These are phyloP conservation scores for Microcebus griseorufus DNA, from an alignment of 2,113 vertebrate species.

Conservation along the genomic window DNA sequence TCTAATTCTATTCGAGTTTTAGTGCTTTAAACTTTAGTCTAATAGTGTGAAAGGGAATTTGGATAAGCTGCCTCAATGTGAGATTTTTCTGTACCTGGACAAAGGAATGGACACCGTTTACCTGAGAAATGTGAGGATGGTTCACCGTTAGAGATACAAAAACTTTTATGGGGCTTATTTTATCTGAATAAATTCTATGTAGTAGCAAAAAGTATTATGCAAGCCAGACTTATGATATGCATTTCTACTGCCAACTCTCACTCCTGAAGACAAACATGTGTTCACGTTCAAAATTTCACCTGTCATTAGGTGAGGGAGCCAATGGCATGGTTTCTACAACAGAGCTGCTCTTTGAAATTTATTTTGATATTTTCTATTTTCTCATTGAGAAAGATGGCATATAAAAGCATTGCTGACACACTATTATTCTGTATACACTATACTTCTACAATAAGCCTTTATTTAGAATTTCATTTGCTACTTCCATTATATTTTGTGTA, in stretches of 20 bases:
- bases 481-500: neutral
- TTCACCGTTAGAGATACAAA: neutral
- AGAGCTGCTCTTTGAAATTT: neutral
- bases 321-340: neutral
- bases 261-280: neutral
- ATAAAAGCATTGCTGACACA: neutral
- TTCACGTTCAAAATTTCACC: neutral
- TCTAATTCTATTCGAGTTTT: conserved; percentile 34
- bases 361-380: neutral
- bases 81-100: neutral
- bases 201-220: neutral
- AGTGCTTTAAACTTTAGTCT: conserved; percentile 46
- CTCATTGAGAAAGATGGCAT: neutral
- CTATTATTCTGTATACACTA: neutral
- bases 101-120: neutral
- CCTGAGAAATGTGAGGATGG: neutral
- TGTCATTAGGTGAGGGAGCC: neutral
- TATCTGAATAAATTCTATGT: neutral
- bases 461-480: conserved; percentile 11
- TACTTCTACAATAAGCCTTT: neutral
- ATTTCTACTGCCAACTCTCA: neutral
- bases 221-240: neutral
- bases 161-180: neutral
- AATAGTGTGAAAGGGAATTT: conserved; percentile 10
- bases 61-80: neutral